These are phyloP conservation scores for Acanthochromis polyacanthus DNA, from an alignment of 2,113 vertebrate genomes.

Conservation along the genomic window DNA sequence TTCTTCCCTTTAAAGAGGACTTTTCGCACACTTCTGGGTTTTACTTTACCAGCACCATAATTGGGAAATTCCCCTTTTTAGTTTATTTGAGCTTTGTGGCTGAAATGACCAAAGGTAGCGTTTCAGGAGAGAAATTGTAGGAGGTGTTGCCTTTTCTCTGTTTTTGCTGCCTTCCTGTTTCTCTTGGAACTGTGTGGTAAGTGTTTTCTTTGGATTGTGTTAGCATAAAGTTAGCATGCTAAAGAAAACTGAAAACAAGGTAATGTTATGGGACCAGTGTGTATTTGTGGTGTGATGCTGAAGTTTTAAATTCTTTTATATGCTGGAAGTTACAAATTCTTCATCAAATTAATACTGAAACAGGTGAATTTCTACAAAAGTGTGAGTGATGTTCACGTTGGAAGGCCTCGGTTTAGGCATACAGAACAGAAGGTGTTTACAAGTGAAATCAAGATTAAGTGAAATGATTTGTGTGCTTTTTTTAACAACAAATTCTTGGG, in stretches of 20 bases:
- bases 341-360: background rate
- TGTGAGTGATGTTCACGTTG: background rate
- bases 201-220: constrained; percentile 9
- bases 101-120: constrained; percentile 27
- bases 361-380: background rate
- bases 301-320: background rate
- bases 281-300: background rate
- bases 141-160: constrained; percentile 10
- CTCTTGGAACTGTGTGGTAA: constrained; percentile 55
- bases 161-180: constrained; percentile 14
- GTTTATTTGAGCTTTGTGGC: constrained; percentile 1
- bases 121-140: constrained; percentile 27
- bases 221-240: background rate
- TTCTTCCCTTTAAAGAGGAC: constrained; percentile 19
- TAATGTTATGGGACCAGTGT: background rate
- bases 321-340: background rate
- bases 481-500: background rate
- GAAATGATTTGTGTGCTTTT: constrained; percentile 7
- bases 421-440: background rate
- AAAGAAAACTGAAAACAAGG: background rate
- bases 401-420: background rate
- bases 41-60: background rate
- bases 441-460: constrained; percentile 16
- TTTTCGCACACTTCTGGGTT: background rate
- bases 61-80: constrained; percentile 18